Evolutionary conservation across 2,113 vertebrate species (phyloP), one percentile per base, ranked within the genome.

Genomic region (Diadophis punctatus): DNA sequence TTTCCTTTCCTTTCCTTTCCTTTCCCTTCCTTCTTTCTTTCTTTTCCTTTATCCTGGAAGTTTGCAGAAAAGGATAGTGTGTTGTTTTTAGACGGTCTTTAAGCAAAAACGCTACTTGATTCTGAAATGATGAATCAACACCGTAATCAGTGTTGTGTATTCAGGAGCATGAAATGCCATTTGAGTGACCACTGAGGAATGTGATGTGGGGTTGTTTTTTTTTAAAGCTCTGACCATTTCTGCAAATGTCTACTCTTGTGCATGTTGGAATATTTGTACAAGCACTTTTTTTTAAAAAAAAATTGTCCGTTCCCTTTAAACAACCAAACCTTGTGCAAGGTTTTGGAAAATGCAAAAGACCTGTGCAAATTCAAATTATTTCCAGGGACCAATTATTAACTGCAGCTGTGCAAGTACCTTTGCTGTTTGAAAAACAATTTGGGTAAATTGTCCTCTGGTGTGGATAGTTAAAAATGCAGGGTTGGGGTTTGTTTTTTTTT

Each of bases 1-100:
- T 5, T 16, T 6, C 0, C 53, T 11, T 2, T 3, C 2, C 1
- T 30, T 2, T 12, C 10, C 16, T 0, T 1, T 39, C 7, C n/a
- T 20, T 8, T 53, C 16, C 1, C 16, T 53, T 2, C 4, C 4
- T 0, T 3, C 16, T 5, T 14, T 14, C 53, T 14, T 14, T 10
- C 11, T n/a, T 6, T 1, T 39, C n/a, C n/a, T 18, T 39, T 39
- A 39, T 39, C 18, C 2, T 39, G 68, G 68, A 80, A 20, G 16
- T 80, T 80, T 80, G 34, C 34, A 22, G 18, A 12, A n/a, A 68
- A 12, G 11, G 30, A 34, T n/a, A 1, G 5, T 22, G 18, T 80
- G 8, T 22, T 80, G 34, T 20, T 39, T 39, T 39, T 20, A 39
- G 7, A 22, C 1, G 2, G 68, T 22, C 68, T 80, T 80, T 22